Evolutionary conservation across 1,140 invertebrate genomes (phyloP).

Genomic region (Ooceraea biroi): DNA sequence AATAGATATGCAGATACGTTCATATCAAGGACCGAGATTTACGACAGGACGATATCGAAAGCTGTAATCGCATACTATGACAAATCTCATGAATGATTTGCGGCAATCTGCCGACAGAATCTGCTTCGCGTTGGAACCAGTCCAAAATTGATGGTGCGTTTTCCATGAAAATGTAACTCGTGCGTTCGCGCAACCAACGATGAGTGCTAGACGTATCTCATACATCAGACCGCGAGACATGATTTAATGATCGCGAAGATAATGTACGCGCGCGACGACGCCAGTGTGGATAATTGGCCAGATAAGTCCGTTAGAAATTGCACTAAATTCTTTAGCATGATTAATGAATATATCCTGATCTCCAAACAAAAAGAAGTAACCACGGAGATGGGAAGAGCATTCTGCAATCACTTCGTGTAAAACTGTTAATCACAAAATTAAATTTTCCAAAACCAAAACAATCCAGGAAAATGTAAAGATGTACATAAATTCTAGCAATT

Average conservation of each 20-base stretch:
- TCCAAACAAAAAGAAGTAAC: constrained; percentile 27
- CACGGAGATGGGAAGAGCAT: neutral
- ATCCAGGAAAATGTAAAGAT: neutral
- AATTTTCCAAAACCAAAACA: neutral
- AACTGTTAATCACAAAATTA: neutral
- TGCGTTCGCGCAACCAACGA: constrained; percentile 21
- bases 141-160: constrained; percentile 62
- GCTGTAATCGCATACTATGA: constrained; percentile 46
- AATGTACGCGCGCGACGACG: constrained; percentile 47
- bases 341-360: constrained; percentile 40
- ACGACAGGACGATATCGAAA: constrained; percentile 46
- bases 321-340: constrained; percentile 11
- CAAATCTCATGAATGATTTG: constrained; percentile 54
- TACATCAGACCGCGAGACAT: constrained; percentile 40
- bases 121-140: constrained; percentile 39
- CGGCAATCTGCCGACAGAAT: constrained; percentile 51
- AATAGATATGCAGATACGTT: constrained; percentile 47
- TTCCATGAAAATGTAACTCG: constrained; percentile 45
- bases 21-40: constrained; percentile 56
- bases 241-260: constrained; percentile 43
- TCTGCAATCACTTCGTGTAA: neutral
- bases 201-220: constrained; percentile 37
- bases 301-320: constrained; percentile 23
- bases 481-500: constrained; percentile 1
- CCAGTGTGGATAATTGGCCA: constrained; percentile 46